Base-by-base conservation (phyloP, 1,140 invertebrate genomes). In the Drosophila kanapiae region DNA sequence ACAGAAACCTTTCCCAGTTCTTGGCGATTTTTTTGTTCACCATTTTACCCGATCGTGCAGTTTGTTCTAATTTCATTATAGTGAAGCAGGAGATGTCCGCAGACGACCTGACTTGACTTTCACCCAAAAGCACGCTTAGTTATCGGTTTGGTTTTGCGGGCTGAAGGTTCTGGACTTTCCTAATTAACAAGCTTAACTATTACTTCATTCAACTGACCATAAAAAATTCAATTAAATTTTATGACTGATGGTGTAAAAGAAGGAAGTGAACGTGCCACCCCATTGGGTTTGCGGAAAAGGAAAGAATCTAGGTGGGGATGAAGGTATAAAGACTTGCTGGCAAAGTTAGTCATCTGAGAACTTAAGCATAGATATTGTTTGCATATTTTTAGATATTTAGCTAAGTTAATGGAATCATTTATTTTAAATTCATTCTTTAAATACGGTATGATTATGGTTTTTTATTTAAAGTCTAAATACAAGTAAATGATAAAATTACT, bases 131-230 rank as follows among this genome's bases (percentile, higher is more conserved):
- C 38, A 74, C 59, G 38, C 35, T 33, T 43, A 63, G 63, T 43
- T 67, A 65, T 58, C 59, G 35, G 18, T 14, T 38, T 43, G 27
- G 40, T 56, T 75, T 29, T 47, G 38, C 18, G 8, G 23, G 16
- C 40, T 56, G 40, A 54, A 37, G 48, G 48, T 29, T 63, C 61
- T 80, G 40, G 31, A 38, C 29, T 27, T 48, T 62, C 38, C 48
- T 82, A 85, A 85, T 86, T 85, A 81, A 86, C 53, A 63, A 69
- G 33, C 53, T 63, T 48, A 62, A 47, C 82, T 45, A 59, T 69
- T 48, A 57, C 42, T 56, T 56, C 71, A 58, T 77, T 47, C 37
- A 60, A n/a, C 27, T 42, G 38, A 35, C 38, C 58, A 42, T 16
- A 42, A 18, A 35, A 81, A 70, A 75, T 85, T 85, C 75, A 68